These are phyloP conservation scores for Microchrysa polita DNA, from an alignment of 2,888 invertebrate species.

Conservation along the genomic window DNA sequence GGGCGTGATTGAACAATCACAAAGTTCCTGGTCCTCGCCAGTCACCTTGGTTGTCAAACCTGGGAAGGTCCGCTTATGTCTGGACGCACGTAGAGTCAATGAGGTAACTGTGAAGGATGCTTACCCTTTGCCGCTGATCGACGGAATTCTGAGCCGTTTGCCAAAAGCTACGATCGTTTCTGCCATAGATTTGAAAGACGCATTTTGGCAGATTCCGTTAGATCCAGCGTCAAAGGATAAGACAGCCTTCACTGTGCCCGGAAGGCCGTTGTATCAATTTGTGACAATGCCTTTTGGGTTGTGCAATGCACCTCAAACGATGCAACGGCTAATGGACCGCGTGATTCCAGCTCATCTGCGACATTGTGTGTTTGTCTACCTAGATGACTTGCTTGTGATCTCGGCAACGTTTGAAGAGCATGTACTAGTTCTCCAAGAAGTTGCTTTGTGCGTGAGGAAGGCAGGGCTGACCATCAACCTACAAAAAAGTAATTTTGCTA, in stretches of 20 bases:
- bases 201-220: constrained; percentile 49
- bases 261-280: constrained; percentile 13
- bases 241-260: constrained; percentile 52
- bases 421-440: constrained; percentile 49
- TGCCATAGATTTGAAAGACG: constrained; percentile 52
- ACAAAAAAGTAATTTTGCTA: constrained; percentile 50
- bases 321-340: constrained; percentile 8
- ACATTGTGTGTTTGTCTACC: constrained; percentile 50
- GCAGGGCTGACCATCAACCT: constrained; percentile 51
- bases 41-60: constrained; percentile 54
- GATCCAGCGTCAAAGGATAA: constrained; percentile 47
- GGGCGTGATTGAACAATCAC: constrained; percentile 55
- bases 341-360: constrained; percentile 7
- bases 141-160: background rate
- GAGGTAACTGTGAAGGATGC: constrained; percentile 3
- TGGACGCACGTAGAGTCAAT: background rate
- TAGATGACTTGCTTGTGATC: constrained; percentile 54
- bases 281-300: constrained; percentile 35
- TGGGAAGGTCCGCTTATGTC: constrained; percentile 46
- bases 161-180: background rate
- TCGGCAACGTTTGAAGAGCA: constrained; percentile 51
- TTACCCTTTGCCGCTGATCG: constrained; percentile 9
- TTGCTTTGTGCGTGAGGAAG: constrained; percentile 51
- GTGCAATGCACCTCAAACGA: constrained; percentile 26
- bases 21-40: constrained; percentile 55